phyloP scores from a whole-genome alignment of 2,797 vertebrate species.

The Sylvia borin region DNA sequence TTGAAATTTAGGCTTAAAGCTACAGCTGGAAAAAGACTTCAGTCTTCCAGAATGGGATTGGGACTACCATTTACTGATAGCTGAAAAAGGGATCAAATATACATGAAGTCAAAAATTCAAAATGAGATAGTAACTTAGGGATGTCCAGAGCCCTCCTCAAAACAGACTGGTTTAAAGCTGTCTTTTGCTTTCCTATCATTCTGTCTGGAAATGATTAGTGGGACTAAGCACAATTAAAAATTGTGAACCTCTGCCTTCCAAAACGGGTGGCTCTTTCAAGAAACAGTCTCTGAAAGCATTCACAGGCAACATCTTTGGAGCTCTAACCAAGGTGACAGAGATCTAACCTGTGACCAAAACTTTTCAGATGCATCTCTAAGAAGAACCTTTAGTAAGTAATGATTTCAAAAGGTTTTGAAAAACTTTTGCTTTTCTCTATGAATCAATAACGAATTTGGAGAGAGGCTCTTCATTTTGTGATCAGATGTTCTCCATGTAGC shows the following conservation, averaged over 20 bases:
- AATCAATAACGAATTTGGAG: not conserved
- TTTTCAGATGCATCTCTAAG: not conserved
- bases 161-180: not conserved
- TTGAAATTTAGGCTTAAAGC: not conserved
- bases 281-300: not conserved
- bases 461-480: not conserved
- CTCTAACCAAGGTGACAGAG: not conserved
- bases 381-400: not conserved
- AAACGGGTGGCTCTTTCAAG: rapidly evolving
- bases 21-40: not conserved
- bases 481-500: not conserved
- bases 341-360: not conserved
- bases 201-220: not conserved
- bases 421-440: not conserved
- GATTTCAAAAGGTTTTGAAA: not conserved
- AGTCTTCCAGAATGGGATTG: not conserved
- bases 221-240: not conserved
- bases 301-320: not conserved
- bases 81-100: not conserved
- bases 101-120: not conserved
- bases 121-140: not conserved
- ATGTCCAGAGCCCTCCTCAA: not conserved
- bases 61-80: not conserved
- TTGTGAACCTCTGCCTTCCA: not conserved
- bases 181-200: not conserved